Base-by-base conservation (phyloP, 1,140 invertebrate species). In the Sitodiplosis mosellana region DNA sequence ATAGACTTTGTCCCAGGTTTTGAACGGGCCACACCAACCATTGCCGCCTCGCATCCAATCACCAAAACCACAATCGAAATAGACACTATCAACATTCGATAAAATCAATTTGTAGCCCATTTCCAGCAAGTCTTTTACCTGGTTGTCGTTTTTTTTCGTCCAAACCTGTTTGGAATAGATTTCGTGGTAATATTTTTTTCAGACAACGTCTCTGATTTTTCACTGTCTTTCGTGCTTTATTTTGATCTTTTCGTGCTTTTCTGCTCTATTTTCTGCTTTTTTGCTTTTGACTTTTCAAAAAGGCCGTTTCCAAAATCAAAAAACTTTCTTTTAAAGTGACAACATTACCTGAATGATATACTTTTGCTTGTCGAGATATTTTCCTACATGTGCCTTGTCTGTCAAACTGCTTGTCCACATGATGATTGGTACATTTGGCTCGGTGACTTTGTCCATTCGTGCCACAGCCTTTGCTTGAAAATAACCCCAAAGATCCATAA, bases 401-500 rank as follows among this genome's bases (percentile, higher is more conserved):
- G 74, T 76, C 1, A 78, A 56, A 3, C 66, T 66, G 46, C 73
- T 76, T 0, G 75, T 76, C 74, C 75, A 78, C 2, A 77, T 46
- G 53, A 78, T 61, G 1, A 60, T 63, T 0, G 61, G 58, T 36
- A 69, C 56, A 10, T 66, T 49, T 46, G 66, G 64, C 0, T 59
- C 64, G 18, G 17, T 14, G 1, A 67, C 65, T 64, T 70, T 69
- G 33, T 70, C 70, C 22, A 69, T 65, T 46, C 59, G 63, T n/a
- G 75, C 64, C 45, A 75, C 64, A 4, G 78, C 78, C 46, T 68
- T 71, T 0, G 54, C 64, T 65, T 83, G 80, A 60, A 83, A 86
- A 48, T 75, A 63, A 49, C 74, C 65, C 83, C 83, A 87, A 2
- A 86, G 61, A 49, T 76, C 67, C 4, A 78, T 68, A 56, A 78